A percentile compares a stretch with the other conserved stretches of the same genome.
phyloP scores from a whole-genome alignment of 2,888 invertebrate genomes.

The Pyrgus malvae region DNA sequence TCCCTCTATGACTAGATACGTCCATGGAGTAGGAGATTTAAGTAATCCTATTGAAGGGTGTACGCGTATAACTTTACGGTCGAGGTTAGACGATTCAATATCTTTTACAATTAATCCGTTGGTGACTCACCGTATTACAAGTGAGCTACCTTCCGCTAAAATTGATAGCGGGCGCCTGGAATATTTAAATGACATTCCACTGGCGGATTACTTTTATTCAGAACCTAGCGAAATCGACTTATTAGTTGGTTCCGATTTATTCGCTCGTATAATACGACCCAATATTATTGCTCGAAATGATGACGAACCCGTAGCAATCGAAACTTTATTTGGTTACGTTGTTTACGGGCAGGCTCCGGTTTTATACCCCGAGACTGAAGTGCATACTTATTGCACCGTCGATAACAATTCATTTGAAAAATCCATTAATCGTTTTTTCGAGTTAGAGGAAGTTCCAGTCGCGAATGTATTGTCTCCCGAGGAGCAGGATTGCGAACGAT shows the following conservation, averaged over 20 bases:
- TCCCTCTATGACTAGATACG: constrained; percentile 1
- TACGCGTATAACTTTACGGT: constrained; percentile 12
- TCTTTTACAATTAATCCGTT: constrained; percentile 5
- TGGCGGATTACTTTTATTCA: constrained; percentile 17
- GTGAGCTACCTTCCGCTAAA: constrained; percentile 7
- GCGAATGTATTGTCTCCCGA: background rate
- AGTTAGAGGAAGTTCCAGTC: constrained; percentile 10
- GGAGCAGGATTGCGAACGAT: background rate
- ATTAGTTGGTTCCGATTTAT: constrained; percentile 16
- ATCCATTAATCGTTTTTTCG: constrained; percentile 6
- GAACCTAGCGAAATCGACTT: constrained; percentile 13
- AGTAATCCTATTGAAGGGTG: constrained; percentile 16
- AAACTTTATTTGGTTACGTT: constrained; percentile 4
- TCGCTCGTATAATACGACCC: constrained; percentile 9
- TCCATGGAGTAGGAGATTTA: constrained; percentile 7
- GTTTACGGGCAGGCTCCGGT: constrained; percentile 7
- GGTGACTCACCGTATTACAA: constrained; percentile 12
- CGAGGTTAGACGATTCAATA: constrained; percentile 1
- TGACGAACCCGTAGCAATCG: constrained; percentile 14
- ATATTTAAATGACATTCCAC: constrained; percentile 16
- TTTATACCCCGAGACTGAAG: background rate
- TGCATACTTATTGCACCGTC: constrained; percentile 6
- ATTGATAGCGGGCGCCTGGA: constrained; percentile 1
- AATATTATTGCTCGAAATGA: constrained; percentile 8
- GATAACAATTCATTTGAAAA: constrained; percentile 2